phyloP scores from a whole-genome alignment of 2,888 invertebrate genomes.

The Morpho helenor region DNA sequence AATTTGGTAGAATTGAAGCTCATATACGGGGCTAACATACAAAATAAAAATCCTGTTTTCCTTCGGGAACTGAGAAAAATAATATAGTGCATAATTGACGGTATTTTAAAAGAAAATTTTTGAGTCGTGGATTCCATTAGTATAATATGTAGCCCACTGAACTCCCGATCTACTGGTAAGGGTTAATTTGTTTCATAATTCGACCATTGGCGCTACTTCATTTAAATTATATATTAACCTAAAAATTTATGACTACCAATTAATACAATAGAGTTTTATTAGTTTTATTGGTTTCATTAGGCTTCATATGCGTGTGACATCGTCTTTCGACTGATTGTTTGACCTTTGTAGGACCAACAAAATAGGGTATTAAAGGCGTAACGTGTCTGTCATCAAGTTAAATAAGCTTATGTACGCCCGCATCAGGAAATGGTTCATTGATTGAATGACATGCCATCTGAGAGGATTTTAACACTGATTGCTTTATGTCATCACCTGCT shows the following conservation, averaged over 20 bases:
- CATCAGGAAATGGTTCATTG: conserved; percentile 73
- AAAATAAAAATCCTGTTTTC: too few relatives aligned
- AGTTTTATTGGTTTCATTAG: conserved; percentile 66
- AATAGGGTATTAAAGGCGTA: conserved; percentile 55
- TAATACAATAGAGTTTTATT: conserved; percentile 46
- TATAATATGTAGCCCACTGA: too few relatives aligned
- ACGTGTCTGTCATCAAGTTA: conserved; percentile 67
- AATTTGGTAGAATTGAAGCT: too few relatives aligned
- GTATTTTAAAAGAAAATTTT: too few relatives aligned
- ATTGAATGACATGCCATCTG: conserved; percentile 51
- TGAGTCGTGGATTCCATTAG: too few relatives aligned
- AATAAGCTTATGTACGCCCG: conserved; percentile 65
- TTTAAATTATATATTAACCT: conserved; percentile 17
- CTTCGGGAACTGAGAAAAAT: too few relatives aligned
- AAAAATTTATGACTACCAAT: conserved; percentile 16
- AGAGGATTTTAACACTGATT: conserved; percentile 51
- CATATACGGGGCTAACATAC: too few relatives aligned
- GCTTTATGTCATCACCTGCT: conserved; percentile 37
- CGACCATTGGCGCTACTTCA: neutral
- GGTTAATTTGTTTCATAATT: neutral
- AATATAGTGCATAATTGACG: too few relatives aligned
- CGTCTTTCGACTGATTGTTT: conserved; percentile 62
- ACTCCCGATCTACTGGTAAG: neutral
- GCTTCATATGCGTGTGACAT: conserved; percentile 41
- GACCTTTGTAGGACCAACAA: conserved; percentile 71